A percentile compares a stretch with the other conserved stretches of the same genome.
phyloP scores from a whole-genome alignment of 2,113 vertebrate genomes.

The Isurus oxyrinchus region DNA sequence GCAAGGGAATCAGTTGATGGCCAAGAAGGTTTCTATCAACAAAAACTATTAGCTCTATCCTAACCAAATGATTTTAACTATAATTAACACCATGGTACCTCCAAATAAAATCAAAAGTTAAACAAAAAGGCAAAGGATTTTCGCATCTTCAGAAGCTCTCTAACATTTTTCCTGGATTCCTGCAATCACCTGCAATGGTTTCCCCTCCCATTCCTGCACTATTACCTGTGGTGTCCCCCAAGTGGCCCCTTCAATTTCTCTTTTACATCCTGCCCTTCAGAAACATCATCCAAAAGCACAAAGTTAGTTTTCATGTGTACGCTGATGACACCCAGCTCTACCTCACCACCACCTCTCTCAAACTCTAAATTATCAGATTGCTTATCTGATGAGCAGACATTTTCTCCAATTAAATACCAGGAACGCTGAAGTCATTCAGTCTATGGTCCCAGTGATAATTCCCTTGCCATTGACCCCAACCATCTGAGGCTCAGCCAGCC shows the following conservation, averaged over 20 bases:
- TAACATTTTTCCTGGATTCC: not conserved
- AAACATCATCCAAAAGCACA: not conserved
- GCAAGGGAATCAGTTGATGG: not conserved
- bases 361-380: not conserved
- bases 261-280: not conserved
- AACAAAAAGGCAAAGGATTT: not conserved
- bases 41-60: not conserved
- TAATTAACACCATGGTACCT: not conserved
- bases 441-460: not conserved
- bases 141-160: no score
- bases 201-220: not conserved
- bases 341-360: not conserved
- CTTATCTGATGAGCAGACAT: not conserved
- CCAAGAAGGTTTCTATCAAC: not conserved
- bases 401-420: not conserved
- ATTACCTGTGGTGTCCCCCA: not conserved
- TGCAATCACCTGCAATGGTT: not conserved
- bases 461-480: not conserved
- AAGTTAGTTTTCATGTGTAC: no score
- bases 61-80: not conserved
- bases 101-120: not conserved
- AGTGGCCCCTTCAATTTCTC: not conserved
- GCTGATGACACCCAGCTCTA: not conserved
- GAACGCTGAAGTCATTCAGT: not conserved
- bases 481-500: not conserved